Evolutionary conservation across 2,888 invertebrate species (phyloP), one percentile per base, ranked within the genome.

Genomic region (Augiades crinisus): DNA sequence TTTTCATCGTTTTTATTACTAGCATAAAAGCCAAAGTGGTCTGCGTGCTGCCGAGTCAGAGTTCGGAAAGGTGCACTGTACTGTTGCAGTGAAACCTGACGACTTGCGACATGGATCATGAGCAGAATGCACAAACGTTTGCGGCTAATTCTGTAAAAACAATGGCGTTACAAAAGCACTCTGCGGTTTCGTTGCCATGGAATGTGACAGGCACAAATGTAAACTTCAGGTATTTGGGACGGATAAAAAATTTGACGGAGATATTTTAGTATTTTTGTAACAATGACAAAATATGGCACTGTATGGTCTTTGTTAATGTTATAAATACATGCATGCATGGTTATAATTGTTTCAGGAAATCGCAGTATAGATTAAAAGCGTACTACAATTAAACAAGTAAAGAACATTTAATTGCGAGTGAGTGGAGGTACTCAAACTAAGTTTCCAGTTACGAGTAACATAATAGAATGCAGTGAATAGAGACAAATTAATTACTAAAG

Each of bases 31-130:
- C 21, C 21, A 44, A 30, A 44, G 12, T 30, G 4, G 14, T 7
- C 7, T 43, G 19, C n/a, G 19, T 10, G 34, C 14, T 41, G 21
- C 10, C 10, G 7, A 7, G 27, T 43, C n/a, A n/a, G 30, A 12
- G 12, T 7, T 5, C 17, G 14, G 21, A 37, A 21, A 7, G 46
- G 40, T 38, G 31, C 31, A 50, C 21, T 30, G 46, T 53, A 56
- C 45, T 53, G 54, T 54, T 57, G 50, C 52, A 56, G 43, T 40
- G 56, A 58, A 58, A 56, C 58, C 58, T 34, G 56, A 56, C 58
- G 53, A 56, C 49, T 53, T 54, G 40, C 46, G 50, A 51, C 44
- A 51, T 31, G 44, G 31, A 31, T 45, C 52, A 50, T 47, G 50
- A 37, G 31, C 47, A 53, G 54, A 56, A 58, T 54, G 52, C 30